These are phyloP conservation scores for Chelidonichthys spinosus DNA, from an alignment of 2,797 vertebrate species.

Conservation along the genomic window DNA sequence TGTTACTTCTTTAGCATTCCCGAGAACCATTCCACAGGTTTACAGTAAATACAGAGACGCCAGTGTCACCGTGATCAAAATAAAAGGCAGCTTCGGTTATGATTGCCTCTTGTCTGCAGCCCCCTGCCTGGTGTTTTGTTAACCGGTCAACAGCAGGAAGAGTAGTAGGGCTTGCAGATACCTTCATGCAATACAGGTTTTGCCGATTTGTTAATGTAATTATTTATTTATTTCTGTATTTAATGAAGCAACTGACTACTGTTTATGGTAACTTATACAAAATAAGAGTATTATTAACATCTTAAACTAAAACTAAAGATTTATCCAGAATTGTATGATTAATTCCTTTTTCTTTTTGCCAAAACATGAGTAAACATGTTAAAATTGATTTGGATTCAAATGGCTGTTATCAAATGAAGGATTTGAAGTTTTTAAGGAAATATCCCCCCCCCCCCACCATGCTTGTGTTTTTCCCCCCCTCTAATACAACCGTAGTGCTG, in stretches of 20 bases:
- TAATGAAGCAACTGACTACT: conserved; percentile 67
- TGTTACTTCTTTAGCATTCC: conserved; percentile 64
- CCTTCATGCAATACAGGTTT: conserved; percentile 48
- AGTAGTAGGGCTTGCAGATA: conserved; percentile 35
- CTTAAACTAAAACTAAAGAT: conserved; percentile 40
- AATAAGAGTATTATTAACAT: conserved; percentile 73
- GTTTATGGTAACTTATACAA: conserved; percentile 68
- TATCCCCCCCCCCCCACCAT: conserved; percentile 46
- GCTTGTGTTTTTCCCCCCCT: conserved; percentile 55
- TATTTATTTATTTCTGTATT: conserved; percentile 80
- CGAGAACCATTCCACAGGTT: conserved; percentile 58
- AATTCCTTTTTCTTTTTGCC: conserved; percentile 67
- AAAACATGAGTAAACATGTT: conserved; percentile 61
- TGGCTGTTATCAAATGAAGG: conserved; percentile 51
- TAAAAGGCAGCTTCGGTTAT: conserved; percentile 44
- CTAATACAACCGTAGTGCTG: conserved; percentile 58
- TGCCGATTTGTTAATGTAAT: conserved; percentile 53
- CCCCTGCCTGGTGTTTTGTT: conserved; percentile 46
- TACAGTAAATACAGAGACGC: conserved; percentile 45
- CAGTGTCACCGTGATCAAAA: conserved; percentile 51
- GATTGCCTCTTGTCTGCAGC: conserved; percentile 32
- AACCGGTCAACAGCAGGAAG: conserved; percentile 32
- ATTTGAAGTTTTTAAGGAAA: conserved; percentile 23
- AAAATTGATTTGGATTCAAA: conserved; percentile 51
- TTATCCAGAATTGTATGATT: conserved; percentile 73